Evolutionary conservation across 2,797 vertebrate species (phyloP).

Genomic region (Anguilla obscura): DNA sequence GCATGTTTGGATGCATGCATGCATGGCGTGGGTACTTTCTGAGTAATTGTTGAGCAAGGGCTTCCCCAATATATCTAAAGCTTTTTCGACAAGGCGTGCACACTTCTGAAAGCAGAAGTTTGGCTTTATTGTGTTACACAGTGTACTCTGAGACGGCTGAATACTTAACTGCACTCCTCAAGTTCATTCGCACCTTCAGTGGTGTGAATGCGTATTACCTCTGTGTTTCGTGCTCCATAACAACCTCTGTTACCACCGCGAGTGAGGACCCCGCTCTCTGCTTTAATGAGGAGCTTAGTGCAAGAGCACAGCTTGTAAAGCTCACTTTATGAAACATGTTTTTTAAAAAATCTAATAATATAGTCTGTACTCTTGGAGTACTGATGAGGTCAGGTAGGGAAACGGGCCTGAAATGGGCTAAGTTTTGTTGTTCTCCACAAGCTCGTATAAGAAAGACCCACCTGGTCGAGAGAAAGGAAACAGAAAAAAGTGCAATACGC

Average conservation of each 20-base stretch:
- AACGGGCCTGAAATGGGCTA: conserved; percentile 23
- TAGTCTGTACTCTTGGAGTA: neutral
- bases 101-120: neutral
- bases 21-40: neutral
- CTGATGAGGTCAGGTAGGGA: conserved; percentile 23
- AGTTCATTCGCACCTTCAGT: conserved; percentile 42
- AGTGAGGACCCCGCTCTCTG: conserved; percentile 42
- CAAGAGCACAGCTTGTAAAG: conserved; percentile 5
- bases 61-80: conserved; percentile 17
- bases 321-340: conserved; percentile 29
- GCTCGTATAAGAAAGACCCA: conserved; percentile 25
- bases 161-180: conserved; percentile 42
- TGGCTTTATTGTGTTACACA: neutral
- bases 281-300: conserved; percentile 45
- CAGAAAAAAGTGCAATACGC: conserved; percentile 32
- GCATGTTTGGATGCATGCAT: neutral
- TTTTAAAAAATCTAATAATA: conserved; percentile 34
- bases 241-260: conserved; percentile 39
- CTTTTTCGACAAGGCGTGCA: conserved; percentile 9
- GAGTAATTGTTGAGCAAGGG: conserved; percentile 16
- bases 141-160: neutral
- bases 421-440: conserved; percentile 34
- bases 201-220: conserved; percentile 46
- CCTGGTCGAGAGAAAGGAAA: conserved; percentile 30
- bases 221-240: conserved; percentile 40